phyloP scores from a whole-genome alignment of 2,797 vertebrate species.

The Myotis planiceps region DNA sequence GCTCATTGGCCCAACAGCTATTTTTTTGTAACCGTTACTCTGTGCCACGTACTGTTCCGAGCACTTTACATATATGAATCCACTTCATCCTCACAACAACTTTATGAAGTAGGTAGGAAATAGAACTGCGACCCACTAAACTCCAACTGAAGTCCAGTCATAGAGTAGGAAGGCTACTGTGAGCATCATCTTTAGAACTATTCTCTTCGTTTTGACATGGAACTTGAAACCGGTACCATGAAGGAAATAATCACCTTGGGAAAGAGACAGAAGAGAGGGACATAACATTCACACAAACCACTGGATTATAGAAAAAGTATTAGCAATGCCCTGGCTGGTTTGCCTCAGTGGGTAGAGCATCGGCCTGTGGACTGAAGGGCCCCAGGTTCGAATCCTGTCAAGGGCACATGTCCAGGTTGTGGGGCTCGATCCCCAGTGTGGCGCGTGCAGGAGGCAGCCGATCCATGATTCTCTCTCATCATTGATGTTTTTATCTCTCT shows the following conservation, averaged over 20 bases:
- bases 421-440: constrained; percentile 33
- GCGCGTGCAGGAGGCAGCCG: too few species aligned
- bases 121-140: not conserved
- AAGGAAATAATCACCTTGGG: not conserved
- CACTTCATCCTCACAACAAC: not conserved
- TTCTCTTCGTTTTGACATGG: not conserved
- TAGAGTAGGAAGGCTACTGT: not conserved
- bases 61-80: not conserved
- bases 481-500: too few species aligned
- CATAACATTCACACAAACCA: not conserved
- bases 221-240: not conserved
- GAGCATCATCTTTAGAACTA: not conserved
- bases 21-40: not conserved
- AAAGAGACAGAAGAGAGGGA: not conserved
- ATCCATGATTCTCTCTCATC: too few species aligned
- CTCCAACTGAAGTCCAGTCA: not conserved
- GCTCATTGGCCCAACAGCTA: not conserved
- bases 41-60: not conserved
- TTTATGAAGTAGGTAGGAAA: not conserved
- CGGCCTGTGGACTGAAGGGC: too few species aligned
- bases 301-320: constrained; percentile 59
- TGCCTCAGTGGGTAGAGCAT: too few species aligned
- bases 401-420: too few species aligned
- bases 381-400: too few species aligned
- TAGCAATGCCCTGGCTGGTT: constrained; percentile 19